phyloP scores from a whole-genome alignment of 2,888 invertebrate genomes.

The Pyrochroa serraticornis region DNA sequence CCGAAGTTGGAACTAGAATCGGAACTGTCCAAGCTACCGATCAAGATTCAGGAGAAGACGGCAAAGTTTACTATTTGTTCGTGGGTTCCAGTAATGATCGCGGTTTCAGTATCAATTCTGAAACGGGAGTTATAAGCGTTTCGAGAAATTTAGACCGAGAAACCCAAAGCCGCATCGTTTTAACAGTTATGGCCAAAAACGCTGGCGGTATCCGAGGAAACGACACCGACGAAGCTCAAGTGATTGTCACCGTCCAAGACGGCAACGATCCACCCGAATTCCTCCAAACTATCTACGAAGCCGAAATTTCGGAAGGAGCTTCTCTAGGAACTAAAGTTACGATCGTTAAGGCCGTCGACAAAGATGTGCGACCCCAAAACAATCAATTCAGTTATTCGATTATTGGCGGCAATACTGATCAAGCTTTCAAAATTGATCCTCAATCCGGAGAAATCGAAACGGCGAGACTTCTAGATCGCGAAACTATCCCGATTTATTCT shows the following conservation, averaged over 20 bases:
- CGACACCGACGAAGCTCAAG: conserved; percentile 94
- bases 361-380: conserved; percentile 88
- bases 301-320: conserved; percentile 82
- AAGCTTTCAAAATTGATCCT: conserved; percentile 87
- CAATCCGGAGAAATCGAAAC: conserved; percentile 85
- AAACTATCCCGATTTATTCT: conserved; percentile 75
- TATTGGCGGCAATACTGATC: conserved; percentile 80
- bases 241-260: conserved; percentile 91
- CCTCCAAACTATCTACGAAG: conserved; percentile 76
- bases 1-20: conserved; percentile 82
- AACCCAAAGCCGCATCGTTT: conserved; percentile 85
- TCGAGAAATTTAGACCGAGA: conserved; percentile 83
- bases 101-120: conserved; percentile 85
- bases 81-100: conserved; percentile 92
- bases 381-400: conserved; percentile 92
- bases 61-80: conserved; percentile 87
- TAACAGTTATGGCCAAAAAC: conserved; percentile 94
- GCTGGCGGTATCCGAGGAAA: conserved; percentile 92
- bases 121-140: conserved; percentile 84
- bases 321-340: conserved; percentile 74
- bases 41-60: conserved; percentile 87
- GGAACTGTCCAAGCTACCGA: conserved; percentile 88
- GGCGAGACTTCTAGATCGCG: conserved; percentile 77
- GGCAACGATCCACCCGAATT: conserved; percentile 97
- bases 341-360: conserved; percentile 85